A percentile compares a stretch with the other conserved stretches of the same genome.
phyloP scores from a whole-genome alignment of 2,113 vertebrate genomes.

The Cynopterus brachyotis region DNA sequence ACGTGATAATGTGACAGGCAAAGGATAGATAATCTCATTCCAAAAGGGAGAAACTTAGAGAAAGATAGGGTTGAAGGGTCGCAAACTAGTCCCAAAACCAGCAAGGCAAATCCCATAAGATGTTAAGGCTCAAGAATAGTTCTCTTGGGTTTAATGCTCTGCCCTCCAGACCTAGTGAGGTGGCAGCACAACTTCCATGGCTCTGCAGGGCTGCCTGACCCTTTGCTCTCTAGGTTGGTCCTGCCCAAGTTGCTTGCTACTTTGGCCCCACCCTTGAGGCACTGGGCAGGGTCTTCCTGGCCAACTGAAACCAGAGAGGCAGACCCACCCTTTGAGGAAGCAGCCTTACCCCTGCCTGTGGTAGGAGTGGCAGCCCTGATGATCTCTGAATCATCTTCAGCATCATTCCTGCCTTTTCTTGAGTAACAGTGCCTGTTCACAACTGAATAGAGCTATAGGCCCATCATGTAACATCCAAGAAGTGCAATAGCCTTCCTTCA shows the following conservation, averaged over 20 bases:
- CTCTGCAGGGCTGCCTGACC: not conserved
- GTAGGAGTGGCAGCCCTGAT: not conserved
- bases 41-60: not conserved
- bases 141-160: not conserved
- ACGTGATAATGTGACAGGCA: not conserved
- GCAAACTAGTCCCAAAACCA: not conserved
- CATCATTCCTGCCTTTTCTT: not conserved
- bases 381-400: not conserved
- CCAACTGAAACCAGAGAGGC: not conserved
- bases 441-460: not conserved
- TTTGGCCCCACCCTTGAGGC: not conserved
- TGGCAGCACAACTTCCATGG: not conserved
- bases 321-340: not conserved
- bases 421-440: not conserved
- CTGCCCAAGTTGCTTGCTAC: not conserved
- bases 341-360: not conserved
- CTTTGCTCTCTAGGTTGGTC: not conserved
- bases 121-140: not conserved
- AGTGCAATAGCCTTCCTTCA: not conserved
- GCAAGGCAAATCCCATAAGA: not conserved
- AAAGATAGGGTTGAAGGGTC: not conserved
- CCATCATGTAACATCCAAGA: not conserved
- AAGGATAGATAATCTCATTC: not conserved
- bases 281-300: not conserved
- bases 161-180: not conserved